Conservation (phyloP, 2,888 invertebrate species). For the Aphodius sticticus region DNA sequence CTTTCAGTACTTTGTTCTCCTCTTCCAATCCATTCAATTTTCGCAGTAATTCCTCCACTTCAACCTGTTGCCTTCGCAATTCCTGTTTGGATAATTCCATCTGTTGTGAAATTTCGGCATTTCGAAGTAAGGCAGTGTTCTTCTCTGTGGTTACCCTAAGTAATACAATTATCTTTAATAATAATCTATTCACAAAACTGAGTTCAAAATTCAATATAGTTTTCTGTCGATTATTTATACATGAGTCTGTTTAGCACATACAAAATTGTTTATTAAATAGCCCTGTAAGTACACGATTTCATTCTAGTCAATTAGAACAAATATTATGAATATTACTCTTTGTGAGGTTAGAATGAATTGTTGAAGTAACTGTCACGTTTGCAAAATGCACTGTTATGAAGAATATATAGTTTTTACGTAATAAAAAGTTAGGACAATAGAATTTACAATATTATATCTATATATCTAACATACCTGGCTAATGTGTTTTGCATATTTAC, state of each 20-base stretch:
- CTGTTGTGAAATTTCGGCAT: slow-evolving; percentile 84
- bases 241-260: no score
- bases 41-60: slow-evolving; percentile 67
- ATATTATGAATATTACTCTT: no score
- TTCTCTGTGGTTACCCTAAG: slow-evolving; percentile 77
- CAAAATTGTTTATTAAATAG: no score
- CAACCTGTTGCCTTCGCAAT: slow-evolving; percentile 72
- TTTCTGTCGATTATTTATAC: no score
- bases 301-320: no score
- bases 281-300: no score
- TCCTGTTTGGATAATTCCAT: slow-evolving; percentile 80
- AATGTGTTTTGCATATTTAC: slow-evolving; percentile 59
- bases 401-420: background rate
- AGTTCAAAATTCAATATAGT: no score
- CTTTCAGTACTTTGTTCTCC: slow-evolving; percentile 55
- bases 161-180: background rate
- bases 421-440: slow-evolving; percentile 7
- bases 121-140: slow-evolving; percentile 76
- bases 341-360: no score
- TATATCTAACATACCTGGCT: slow-evolving; percentile 51
- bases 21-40: slow-evolving; percentile 67
- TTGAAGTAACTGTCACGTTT: no score
- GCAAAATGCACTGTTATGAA: no score
- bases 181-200: no score
- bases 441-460: slow-evolving; percentile 8